Percentiles rank a stretch among this genome's conserved stretches.
Evolutionary conservation across 2,113 vertebrate species (phyloP).

Genomic region (Chinchilla lanigera): DNA sequence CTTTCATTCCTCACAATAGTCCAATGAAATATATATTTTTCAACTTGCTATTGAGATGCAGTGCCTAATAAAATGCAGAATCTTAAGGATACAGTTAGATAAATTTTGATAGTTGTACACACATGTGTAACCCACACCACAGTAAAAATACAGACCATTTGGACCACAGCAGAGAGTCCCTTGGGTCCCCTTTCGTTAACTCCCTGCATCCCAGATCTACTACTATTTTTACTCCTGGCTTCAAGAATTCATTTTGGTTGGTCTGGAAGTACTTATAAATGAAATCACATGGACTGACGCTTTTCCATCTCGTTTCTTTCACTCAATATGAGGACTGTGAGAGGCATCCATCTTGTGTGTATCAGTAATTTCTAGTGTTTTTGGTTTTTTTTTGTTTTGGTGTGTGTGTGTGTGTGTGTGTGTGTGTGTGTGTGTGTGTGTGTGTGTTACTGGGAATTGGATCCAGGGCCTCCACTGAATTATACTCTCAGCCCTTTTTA

Average conservation of each 20-base stretch:
- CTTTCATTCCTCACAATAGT: neutral
- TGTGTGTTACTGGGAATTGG: neutral
- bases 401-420: too few species aligned
- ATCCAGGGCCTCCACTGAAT: neutral
- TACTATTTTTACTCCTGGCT: neutral
- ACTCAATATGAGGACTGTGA: neutral
- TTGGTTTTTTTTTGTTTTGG: neutral
- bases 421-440: neutral
- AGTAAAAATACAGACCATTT: neutral
- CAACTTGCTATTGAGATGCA: neutral
- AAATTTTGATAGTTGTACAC: neutral
- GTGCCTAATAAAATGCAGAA: neutral
- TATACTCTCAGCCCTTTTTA: neutral
- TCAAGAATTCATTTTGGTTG: neutral
- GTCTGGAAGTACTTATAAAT: neutral
- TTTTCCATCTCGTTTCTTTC: conserved; percentile 6
- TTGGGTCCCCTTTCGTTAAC: neutral
- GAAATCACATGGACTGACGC: neutral
- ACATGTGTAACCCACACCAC: neutral
- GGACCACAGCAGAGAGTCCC: neutral
- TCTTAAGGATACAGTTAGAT: neutral
- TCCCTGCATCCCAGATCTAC: neutral
- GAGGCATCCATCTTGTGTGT: neutral
- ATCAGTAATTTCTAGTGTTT: neutral
- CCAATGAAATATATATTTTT: neutral